Base-by-base conservation (phyloP, 2,113 vertebrate genomes). In the Petrocephalus microphthalmus region DNA sequence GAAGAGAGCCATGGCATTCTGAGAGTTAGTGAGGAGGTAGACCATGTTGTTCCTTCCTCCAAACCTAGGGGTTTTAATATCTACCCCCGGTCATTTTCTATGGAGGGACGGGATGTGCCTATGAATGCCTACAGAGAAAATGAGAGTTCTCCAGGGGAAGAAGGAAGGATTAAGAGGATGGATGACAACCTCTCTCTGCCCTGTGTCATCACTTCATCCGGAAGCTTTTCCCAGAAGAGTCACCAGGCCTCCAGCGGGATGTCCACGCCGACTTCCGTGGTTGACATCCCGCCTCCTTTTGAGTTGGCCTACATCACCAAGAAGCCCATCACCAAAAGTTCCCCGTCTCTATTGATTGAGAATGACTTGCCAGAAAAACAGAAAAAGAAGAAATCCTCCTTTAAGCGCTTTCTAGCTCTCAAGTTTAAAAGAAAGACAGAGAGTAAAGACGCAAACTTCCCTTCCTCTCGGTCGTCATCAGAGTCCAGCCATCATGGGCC, bases 251-350 rank as follows among this genome's bases (percentile, higher is more conserved):
- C 96, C n/a, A 96, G 96, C 17, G 96, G 96, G 2, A 15, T 97
- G 85, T 99, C 97, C 2, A 98, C 96, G 0, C 97, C 97, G 0
- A 97, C 96, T 1, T 98, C 97, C 7, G 90, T 96, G 56, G 95
- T 97, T 0, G 97, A 98, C 92, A 99, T 99, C 91, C 98, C 98
- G 0, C 98, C 98, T 33, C 98, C 98, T 7, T 99, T 99, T 90
- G 97, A 99, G 91, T 95, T 99, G 82, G 98, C 97, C 84, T 98
- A 97, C 85, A 98, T 99, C 92, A 98, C 98, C 85, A 98, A 98
- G 92, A 97, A 96, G 89, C 98, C 98, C 81, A 97, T 99, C 84
- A 97, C 98, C 56, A 99, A 99, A 94, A 99, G 98, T 90, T 98
- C 97, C 0, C 98, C 98, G 0, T 98, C 98, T 0, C 96, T 99